A percentile compares a stretch with the other conserved stretches of the same genome.
These are phyloP conservation scores for Lottia gigantea DNA, from an alignment of 2,888 invertebrate species.

Conservation along the genomic window DNA sequence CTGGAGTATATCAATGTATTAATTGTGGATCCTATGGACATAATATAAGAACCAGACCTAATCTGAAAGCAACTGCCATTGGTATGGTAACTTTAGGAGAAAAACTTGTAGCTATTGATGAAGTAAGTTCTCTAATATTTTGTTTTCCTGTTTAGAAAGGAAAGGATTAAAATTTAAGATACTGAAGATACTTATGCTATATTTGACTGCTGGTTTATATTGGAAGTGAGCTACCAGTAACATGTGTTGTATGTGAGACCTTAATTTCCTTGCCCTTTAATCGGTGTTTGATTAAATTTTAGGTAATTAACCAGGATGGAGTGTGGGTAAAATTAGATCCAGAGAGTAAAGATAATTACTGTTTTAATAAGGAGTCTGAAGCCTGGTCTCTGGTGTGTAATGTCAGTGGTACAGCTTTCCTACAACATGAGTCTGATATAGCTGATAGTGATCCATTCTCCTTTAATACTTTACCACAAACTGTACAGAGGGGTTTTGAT, in stretches of 20 bases:
- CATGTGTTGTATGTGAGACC: too few relatives aligned
- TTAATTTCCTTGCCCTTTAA: too few relatives aligned
- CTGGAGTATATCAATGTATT: constrained; percentile 75
- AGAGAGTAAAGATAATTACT: constrained; percentile 77
- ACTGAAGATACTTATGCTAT: too few relatives aligned
- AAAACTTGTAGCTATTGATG: constrained; percentile 75
- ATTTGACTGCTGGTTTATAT: too few relatives aligned
- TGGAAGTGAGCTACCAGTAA: too few relatives aligned
- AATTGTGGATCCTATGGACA: constrained; percentile 83
- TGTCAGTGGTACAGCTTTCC: constrained; percentile 75
- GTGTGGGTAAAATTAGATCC: constrained; percentile 91
- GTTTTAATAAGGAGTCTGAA: constrained; percentile 75
- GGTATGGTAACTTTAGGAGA: constrained; percentile 79
- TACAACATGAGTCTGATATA: constrained; percentile 71
- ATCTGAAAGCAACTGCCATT: constrained; percentile 77
- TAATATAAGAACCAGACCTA: constrained; percentile 78
- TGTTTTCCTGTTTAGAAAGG: not conserved
- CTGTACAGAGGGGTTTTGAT: constrained; percentile 72
- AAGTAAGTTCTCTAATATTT: constrained; percentile 69
- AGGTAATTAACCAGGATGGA: constrained; percentile 94
- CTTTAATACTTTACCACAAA: constrained; percentile 46
- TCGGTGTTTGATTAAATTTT: too few relatives aligned
- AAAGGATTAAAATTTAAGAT: too few relatives aligned
- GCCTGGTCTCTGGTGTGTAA: constrained; percentile 80
- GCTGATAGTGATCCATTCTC: constrained; percentile 52